Conservation (phyloP, 2,797 vertebrate species). For the Cossypha polioptera region DNA sequence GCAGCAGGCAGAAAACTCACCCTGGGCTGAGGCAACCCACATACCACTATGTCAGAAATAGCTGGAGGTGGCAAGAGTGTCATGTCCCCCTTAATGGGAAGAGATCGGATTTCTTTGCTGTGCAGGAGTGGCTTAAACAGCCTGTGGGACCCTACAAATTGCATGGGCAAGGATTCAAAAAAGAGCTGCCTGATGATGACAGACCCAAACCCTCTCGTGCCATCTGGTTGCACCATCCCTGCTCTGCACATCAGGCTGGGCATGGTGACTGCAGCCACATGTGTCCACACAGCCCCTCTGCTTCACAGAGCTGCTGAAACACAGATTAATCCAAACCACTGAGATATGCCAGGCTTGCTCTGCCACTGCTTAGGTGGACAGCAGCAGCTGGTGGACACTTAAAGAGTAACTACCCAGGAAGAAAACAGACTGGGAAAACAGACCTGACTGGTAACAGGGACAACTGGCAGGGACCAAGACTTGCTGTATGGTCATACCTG, state of each 20-base stretch:
- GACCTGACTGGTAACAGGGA: not conserved
- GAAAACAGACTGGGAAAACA: not conserved
- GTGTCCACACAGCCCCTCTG: not conserved
- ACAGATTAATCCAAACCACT: not conserved
- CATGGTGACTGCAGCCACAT: too few relatives aligned
- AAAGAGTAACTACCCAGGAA: not conserved
- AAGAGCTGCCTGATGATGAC: not conserved
- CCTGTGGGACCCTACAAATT: not conserved
- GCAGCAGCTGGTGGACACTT: not conserved
- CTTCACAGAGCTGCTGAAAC: not conserved
- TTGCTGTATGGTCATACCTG: not conserved
- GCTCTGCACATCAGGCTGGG: not conserved
- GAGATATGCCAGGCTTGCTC: not conserved
- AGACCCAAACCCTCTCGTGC: fast-evolving
- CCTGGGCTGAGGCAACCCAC: not conserved
- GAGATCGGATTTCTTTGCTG: not conserved
- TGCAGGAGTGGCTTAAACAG: not conserved
- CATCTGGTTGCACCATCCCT: not conserved
- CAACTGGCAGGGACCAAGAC: not conserved
- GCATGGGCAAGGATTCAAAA: not conserved
- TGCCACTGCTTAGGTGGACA: not conserved
- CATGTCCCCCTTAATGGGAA: not conserved
- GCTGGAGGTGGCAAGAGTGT: not conserved
- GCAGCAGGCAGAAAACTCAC: not conserved
- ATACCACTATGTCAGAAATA: not conserved